Evolutionary conservation across 2,888 invertebrate genomes (phyloP), one percentile per base, ranked within the genome.

Genomic region (Drosophila dives): DNA sequence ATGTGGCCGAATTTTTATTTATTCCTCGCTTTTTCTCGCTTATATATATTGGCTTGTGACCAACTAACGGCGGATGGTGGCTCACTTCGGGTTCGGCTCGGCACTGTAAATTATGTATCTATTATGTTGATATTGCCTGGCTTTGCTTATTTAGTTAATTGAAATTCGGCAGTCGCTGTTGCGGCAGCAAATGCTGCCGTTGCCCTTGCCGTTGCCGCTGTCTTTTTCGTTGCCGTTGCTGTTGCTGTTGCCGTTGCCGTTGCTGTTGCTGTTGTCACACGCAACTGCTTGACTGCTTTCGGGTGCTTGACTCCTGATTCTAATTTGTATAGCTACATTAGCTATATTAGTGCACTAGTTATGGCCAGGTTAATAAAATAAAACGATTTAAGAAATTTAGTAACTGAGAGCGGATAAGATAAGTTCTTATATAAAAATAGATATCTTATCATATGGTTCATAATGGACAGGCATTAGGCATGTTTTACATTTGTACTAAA

Each of bases 61-160:
- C 61, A 64, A 49, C 75, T 55, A 74, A 64, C 61, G 64, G 60
- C 40, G 64, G 34, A 51, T 45, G 59, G 55, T 34, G 45, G 49
- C 45, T 33, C 17, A 32, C 61, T 45, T 64, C 48, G 42, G 32
- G 60, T 20, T 58, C 20, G 45, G 53, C 55, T 51, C 59, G 42
- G 38, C 23, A 48, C 15, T 34, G 42, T 53, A 58, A 68, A 68
- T 59, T 77, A 60, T 71, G 59, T 76, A 67, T 77, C 67, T 69
- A 74, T 71, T 85, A 72, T 87, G 54, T 75, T 75, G 68, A 75
- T 72, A 70, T 72, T 68, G 56, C 61, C 61, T 56, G 55, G 59
- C 59, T 70, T 79, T 88, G 84, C 70, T 83, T 86, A 83, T 86
- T 74, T 83, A 86, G 73, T 84, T 87, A 90, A 90, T 90, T 87